Evolutionary conservation across 2,888 invertebrate species (phyloP), one percentile per base, ranked within the genome.

Genomic region (Eristalis tenax): DNA sequence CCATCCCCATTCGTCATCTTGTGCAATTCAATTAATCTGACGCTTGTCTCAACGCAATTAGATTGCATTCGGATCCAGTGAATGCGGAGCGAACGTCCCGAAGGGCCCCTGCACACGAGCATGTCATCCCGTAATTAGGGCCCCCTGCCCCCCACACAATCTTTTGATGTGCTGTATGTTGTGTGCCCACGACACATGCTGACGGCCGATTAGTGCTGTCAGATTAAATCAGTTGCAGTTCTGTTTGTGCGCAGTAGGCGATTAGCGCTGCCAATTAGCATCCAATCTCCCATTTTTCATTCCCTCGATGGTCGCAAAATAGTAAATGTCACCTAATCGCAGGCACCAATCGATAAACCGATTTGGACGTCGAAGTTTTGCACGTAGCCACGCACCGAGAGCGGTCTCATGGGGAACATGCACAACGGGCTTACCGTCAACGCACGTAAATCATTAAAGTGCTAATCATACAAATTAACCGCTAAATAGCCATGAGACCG

Each of bases 401-500:
- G 50, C 18, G 23, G 23, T 65, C 74, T 64, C 68, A 38, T 56
- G 70, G 64, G 38, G 5, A 18, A n/a, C 65, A 69, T 64, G 22
- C 68, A 78, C 40, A n/a, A n/a, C n/a, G 3, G 8, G 18, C 18
- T 8, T 13, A 38, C 38, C 18, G 50, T 50, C 50, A 50, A 32
- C 43, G 50, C 69, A 73, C 63, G 63, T 73, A 65, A 70, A 69
- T 83, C 73, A 68, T 83, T 73, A 57, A 68, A 68, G 83, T 83
- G 83, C 68, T 74, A 78, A 83, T 76, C 65, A 82, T 78, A 74
- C 63, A 77, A 83, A 73, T 68, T 73, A 83, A 83, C 83, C 71
- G 81, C 76, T 76, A 82, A 82, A 59, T 38, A 28, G 77, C 56
- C 63, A 69, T 70, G 81, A 38, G 63, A 28, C 22, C 68, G 11